phyloP scores from a whole-genome alignment of 2,888 invertebrate genomes.

The Harpagoxenus sublaevis region DNA sequence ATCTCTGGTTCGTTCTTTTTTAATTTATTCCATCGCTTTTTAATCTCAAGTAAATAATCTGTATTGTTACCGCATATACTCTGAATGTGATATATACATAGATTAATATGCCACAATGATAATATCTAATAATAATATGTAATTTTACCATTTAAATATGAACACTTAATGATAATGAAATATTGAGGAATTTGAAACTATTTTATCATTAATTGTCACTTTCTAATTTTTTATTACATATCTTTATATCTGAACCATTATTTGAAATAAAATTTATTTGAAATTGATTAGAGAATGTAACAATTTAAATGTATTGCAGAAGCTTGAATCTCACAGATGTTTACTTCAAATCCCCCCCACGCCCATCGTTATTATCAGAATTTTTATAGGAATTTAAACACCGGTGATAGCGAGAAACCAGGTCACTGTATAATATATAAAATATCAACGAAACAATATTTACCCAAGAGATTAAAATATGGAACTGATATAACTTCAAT shows the following conservation, averaged over 20 bases:
- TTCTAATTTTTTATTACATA: neutral
- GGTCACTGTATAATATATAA: neutral
- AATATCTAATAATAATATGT: neutral
- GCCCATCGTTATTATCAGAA: neutral
- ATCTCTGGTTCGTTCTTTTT: neutral
- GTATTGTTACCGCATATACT: neutral
- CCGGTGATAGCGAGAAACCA: neutral
- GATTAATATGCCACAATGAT: neutral
- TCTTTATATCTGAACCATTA: neutral
- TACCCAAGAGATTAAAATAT: slow-evolving; percentile 1
- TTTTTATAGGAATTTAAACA: neutral
- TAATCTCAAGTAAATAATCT: neutral
- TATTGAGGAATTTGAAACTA: neutral
- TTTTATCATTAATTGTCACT: neutral
- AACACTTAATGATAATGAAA: neutral
- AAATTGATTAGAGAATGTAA: slow-evolving; percentile 10
- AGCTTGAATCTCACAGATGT: neutral
- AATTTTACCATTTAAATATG: neutral
- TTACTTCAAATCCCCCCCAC: neutral
- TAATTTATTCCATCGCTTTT: neutral
- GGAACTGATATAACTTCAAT: neutral
- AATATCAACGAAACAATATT: slow-evolving; percentile 4
- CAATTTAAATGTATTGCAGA: neutral
- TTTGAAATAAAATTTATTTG: neutral
- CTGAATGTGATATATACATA: neutral